These are phyloP conservation scores for Cynopterus sphinx DNA, from an alignment of 2,797 vertebrate genomes.

Conservation along the genomic window DNA sequence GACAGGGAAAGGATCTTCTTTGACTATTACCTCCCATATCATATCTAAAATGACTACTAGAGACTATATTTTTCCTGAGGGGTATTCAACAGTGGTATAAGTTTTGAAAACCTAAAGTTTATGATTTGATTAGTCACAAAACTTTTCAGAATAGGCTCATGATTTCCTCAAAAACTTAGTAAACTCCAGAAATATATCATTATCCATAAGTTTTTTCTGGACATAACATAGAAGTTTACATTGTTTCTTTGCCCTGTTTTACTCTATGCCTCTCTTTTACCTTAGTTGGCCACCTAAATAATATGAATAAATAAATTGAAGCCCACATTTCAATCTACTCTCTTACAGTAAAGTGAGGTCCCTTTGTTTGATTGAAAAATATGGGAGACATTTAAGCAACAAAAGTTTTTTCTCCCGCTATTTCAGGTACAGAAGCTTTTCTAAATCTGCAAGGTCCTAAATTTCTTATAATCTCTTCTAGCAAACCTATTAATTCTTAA, in stretches of 20 bases:
- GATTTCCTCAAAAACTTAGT: not conserved
- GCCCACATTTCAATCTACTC: not conserved
- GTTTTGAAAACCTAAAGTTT: not conserved
- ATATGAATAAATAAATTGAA: no score
- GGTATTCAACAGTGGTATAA: not conserved
- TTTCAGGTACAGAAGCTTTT: not conserved
- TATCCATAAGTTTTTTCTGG: not conserved
- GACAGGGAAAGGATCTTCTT: not conserved
- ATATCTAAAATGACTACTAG: not conserved
- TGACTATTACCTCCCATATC: not conserved
- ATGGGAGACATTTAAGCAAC: not conserved
- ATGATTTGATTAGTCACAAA: not conserved
- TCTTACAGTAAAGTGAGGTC: not conserved
- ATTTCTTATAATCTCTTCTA: not conserved
- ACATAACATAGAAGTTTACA: not conserved
- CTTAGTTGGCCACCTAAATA: not conserved
- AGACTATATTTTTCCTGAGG: not conserved
- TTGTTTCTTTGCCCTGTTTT: not conserved
- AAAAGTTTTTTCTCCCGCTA: not conserved
- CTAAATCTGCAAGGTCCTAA: not conserved
- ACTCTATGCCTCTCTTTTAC: not conserved
- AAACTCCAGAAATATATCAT: not conserved
- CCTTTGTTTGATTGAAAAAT: not conserved
- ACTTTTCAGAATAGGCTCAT: not conserved
- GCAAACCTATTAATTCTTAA: not conserved